These are phyloP conservation scores for Thalassaphorura encarpata DNA, from an alignment of 1,140 invertebrate species.

Conservation along the genomic window DNA sequence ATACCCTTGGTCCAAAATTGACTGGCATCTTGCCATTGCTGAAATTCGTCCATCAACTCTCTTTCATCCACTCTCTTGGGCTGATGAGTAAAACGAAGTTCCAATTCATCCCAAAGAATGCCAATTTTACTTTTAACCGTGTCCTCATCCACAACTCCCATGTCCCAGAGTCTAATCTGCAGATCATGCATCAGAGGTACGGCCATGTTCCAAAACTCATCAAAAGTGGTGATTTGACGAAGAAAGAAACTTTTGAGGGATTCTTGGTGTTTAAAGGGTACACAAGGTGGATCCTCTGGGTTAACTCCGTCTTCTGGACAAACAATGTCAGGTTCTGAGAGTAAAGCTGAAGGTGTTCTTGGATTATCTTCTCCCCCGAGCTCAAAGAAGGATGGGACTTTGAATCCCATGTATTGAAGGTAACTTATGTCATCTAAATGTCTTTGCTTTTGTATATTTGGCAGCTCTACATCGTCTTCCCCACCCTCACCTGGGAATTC, in stretches of 20 bases:
- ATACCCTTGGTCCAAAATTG: slow-evolving; percentile 14
- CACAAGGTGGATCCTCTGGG: neutral
- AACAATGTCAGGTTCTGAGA: neutral
- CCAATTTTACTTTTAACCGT: slow-evolving; percentile 9
- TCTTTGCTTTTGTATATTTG: too few species aligned
- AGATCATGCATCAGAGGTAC: slow-evolving; percentile 19
- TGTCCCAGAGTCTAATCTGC: slow-evolving; percentile 16
- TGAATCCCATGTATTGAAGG: neutral
- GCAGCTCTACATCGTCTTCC: too few species aligned
- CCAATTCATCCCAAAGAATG: slow-evolving; percentile 15
- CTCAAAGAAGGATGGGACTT: neutral
- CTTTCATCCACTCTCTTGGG: slow-evolving; percentile 1
- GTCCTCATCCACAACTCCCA: slow-evolving; percentile 14
- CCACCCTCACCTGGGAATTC: too few species aligned
- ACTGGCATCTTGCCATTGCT: slow-evolving; percentile 13
- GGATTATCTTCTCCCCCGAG: neutral
- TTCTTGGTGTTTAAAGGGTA: too few species aligned
- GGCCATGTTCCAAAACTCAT: slow-evolving; percentile 27
- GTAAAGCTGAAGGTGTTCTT: neutral
- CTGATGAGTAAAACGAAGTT: slow-evolving; percentile 8
- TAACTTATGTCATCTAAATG: too few species aligned
- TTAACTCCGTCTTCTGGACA: neutral
- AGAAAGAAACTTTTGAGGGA: slow-evolving; percentile 19
- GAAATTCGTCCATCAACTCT: slow-evolving; percentile 19
- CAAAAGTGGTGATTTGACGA: slow-evolving; percentile 15